Base-by-base conservation (phyloP, 2,888 invertebrate species). In the Plagodis dolabraria region DNA sequence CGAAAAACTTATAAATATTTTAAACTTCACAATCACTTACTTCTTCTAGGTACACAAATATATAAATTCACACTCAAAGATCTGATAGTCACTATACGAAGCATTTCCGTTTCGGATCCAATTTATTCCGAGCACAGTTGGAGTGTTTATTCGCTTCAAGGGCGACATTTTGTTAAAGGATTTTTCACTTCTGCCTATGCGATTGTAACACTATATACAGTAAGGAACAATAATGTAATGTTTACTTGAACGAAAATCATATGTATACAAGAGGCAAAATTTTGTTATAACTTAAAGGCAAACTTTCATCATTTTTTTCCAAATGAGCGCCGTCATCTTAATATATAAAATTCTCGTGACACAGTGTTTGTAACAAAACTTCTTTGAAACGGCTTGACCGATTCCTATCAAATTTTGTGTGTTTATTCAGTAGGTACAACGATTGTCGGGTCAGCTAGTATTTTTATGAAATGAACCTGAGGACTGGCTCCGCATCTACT, bases 41-140 rank as follows among this genome's bases (percentile, higher is more conserved):
- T 2, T 22, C 22, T 22, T 2, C 22, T 22, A 22, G 22, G 22
- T 22, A 22, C 36, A 48, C 22, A 11, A 12, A 8, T 12, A 49
- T 45, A 50, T 53, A 34, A 48, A 38, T 53, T n/a, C 6, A 33
- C 33, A 47, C 47, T 51, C 48, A 59, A 49, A 46, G 49, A 53
- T 46, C 33, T 49, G 65, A 68, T 65, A 69, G 71, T 65, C 62
- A 53, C 69, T 73, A 67, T 69, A 71, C 72, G 70, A 73, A 76
- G 77, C 75, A 76, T 79, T 80, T 74, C 74, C 76, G 70, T 77
- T 73, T 77, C 77, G 67, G 70, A 80, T 82, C 76, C 83, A 85
- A 86, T 85, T 79, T 83, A 80, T 77, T 74, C 79, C 70, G 73
- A 85, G 82, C 73, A 79, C 77, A 70, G 63, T 74, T 66, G 62